Evolutionary conservation across 2,888 invertebrate species (phyloP), one percentile per base, ranked within the genome.

Genomic region (Scaptomyza cyrtandrae): DNA sequence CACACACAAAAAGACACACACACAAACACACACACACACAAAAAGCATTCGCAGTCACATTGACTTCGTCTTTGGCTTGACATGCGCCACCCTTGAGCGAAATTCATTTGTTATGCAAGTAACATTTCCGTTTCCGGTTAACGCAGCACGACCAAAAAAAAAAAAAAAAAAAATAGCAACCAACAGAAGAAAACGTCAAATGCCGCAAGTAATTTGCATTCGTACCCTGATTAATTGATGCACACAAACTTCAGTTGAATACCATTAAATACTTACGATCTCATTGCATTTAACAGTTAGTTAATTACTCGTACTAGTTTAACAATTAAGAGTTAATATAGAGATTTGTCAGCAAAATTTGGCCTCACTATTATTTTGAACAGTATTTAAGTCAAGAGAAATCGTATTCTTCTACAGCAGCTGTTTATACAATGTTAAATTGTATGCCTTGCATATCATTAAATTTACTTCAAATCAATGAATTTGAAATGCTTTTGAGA

Each of bases 71-170:
- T 45, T 24, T 13, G 29, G 13, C 33, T 53, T 68, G 66, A 60
- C 78, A 59, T 59, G 66, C 75, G 66, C 75, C 70, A 52, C 71
- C 67, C 65, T 59, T 62, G 66, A 73, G 86, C 75, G 76, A 81
- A 86, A 82, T 82, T 90, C 86, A 90, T 90, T 90, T 90, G 88
- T 90, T 90, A 90, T 90, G 84, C 90, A 90, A 84, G 83, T 83
- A 80, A 88, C 90, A 89, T 90, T 90, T 90, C 89, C 90, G 89
- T 77, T 90, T 90, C 90, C 89, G 89, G 86, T 89, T 84, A 85
- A 78, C 76, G 85, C 85, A 81, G 82, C 75, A 66, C 76, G 76
- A 70, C 67, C 63, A 35, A 52, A 39, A 62, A 45, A 13, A 14
- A 14, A 39, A 39, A 39, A 39, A 1, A n/a, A n/a, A 33, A 33